A percentile compares a stretch with the other conserved stretches of the same genome.
phyloP scores from a whole-genome alignment of 2,113 vertebrate species.

The Elgaria multicarinata region DNA sequence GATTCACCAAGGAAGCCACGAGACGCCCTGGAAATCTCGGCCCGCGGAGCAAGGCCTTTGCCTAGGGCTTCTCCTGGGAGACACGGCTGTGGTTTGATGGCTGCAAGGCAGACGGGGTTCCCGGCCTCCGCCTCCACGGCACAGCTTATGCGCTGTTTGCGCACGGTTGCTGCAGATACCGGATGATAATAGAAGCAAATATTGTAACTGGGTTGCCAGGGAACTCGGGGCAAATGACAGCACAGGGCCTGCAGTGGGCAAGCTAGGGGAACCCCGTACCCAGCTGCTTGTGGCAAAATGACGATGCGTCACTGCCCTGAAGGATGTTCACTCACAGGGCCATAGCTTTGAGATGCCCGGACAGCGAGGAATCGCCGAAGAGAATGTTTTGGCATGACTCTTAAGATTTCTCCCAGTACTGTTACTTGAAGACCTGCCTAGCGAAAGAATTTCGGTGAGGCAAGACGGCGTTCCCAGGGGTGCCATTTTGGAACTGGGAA shows the following conservation, averaged over 20 bases:
- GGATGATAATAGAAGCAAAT: conserved; percentile 14
- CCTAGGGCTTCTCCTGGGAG: neutral
- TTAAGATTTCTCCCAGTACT: neutral
- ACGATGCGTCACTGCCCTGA: neutral
- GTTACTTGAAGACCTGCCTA: neutral
- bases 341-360: neutral
- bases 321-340: no score
- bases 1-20: neutral
- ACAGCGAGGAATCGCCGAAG: neutral
- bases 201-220: neutral
- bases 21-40: neutral
- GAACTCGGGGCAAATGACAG: neutral
- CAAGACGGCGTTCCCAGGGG: neutral
- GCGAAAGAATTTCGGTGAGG: neutral
- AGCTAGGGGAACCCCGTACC: neutral
- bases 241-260: neutral
- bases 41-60: neutral
- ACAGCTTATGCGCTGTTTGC: neutral
- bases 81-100: neutral
- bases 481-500: neutral
- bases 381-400: neutral
- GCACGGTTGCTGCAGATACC: neutral
- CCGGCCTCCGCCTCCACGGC: neutral
- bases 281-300: neutral
- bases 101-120: neutral